Evolutionary conservation across 2,113 vertebrate genomes (phyloP).

Genomic region (Chelonoidis abingdonii): DNA sequence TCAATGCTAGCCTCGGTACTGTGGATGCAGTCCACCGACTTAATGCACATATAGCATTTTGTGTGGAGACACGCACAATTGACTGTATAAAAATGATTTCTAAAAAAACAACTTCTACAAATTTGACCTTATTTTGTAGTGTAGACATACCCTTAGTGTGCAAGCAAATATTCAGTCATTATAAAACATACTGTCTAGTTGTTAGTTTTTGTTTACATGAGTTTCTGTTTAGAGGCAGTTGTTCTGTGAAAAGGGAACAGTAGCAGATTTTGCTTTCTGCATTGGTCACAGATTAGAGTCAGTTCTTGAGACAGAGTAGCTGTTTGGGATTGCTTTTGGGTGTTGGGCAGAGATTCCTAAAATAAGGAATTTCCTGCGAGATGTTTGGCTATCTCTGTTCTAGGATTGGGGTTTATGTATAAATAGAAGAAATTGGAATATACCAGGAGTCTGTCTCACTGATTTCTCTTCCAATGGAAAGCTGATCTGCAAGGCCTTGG

Average conservation of each 20-base stretch:
- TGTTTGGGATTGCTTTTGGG: not conserved
- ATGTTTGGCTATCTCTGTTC: not conserved
- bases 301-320: not conserved
- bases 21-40: no score
- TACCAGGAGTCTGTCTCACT: not conserved
- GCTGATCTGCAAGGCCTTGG: not conserved
- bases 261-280: not conserved
- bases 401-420: not conserved
- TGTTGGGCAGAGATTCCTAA: not conserved
- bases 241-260: not conserved
- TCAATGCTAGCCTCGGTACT: no score
- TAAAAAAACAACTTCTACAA: no score
- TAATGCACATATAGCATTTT: no score
- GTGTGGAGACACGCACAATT: no score
- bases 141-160: not conserved
- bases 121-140: no score
- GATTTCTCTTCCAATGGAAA: not conserved
- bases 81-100: no score
- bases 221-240: slow-evolving; percentile 7
- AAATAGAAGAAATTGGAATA: not conserved
- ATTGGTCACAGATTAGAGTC: not conserved
- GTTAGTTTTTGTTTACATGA: not conserved
- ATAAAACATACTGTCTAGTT: not conserved
- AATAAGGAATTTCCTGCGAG: not conserved
- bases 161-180: not conserved